Percentiles rank a stretch among this genome's conserved stretches.
Conservation (phyloP, 2,797 vertebrate species). For the Chloroceryle inda region DNA sequence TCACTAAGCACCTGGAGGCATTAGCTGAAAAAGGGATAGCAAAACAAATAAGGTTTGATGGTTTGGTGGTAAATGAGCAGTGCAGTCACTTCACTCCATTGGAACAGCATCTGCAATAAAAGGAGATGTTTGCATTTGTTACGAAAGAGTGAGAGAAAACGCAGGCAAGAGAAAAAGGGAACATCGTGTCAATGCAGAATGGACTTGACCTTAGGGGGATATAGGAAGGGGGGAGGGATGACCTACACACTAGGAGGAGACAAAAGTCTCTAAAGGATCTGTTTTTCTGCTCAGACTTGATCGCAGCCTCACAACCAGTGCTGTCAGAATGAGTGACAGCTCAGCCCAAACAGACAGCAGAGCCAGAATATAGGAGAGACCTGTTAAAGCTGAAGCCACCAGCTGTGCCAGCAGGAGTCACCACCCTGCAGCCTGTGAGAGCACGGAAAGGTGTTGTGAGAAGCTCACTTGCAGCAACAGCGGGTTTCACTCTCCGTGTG, state of each 20-base stretch:
- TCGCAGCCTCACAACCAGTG: rapidly evolving
- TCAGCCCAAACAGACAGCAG: background rate
- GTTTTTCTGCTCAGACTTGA: background rate
- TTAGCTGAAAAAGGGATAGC: background rate
- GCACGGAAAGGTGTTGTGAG: background rate
- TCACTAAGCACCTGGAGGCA: slow-evolving; percentile 29
- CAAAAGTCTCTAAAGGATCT: background rate
- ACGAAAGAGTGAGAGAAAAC: background rate
- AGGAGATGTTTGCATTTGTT: background rate
- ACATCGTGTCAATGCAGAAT: background rate
- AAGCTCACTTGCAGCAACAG: rapidly evolving
- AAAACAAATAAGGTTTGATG: background rate
- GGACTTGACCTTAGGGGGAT: background rate
- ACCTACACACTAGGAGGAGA: background rate
- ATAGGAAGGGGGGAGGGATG: background rate
- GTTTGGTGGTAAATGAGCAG: slow-evolving; percentile 5
- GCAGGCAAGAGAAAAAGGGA: background rate
- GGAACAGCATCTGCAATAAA: background rate
- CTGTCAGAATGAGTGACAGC: background rate
- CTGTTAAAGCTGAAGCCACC: background rate
- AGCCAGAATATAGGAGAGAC: background rate
- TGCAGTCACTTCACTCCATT: background rate
- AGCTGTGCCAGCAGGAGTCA: background rate
- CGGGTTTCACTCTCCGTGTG: rapidly evolving
- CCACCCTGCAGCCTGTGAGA: background rate